Percentiles rank a stretch among this genome's conserved stretches.
Evolutionary conservation across 2,888 invertebrate genomes (phyloP).

Genomic region (Tipula unca): DNA sequence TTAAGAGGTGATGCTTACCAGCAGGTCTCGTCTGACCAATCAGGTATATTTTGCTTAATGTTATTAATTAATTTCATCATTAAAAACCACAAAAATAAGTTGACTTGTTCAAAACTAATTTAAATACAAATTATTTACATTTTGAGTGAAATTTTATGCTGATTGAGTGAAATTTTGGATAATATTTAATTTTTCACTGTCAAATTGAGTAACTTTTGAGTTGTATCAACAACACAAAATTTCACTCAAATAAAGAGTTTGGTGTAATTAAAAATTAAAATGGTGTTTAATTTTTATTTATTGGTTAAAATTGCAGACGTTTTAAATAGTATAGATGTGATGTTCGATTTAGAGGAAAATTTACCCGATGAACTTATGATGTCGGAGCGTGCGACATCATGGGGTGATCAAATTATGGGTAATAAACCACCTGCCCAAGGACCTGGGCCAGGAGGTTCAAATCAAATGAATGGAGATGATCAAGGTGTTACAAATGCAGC

Average conservation of each 20-base stretch:
- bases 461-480: constrained; percentile 64
- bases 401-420: constrained; percentile 59
- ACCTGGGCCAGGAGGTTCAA: constrained; percentile 63
- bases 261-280: background rate
- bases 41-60: constrained; percentile 53
- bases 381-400: constrained; percentile 57
- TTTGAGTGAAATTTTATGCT: constrained; percentile 24
- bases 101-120: background rate
- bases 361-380: constrained; percentile 87
- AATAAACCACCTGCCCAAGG: constrained; percentile 76
- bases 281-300: background rate
- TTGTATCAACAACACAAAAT: constrained; percentile 16
- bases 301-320: background rate
- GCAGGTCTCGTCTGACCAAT: constrained; percentile 71
- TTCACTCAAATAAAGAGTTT: background rate
- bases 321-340: constrained; percentile 65
- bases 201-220: constrained; percentile 15
- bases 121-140: background rate
- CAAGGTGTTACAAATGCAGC: constrained; percentile 27
- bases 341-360: constrained; percentile 85
- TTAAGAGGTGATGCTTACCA: constrained; percentile 68
- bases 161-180: constrained; percentile 1
- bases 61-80: background rate
- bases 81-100: background rate
- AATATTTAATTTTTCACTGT: background rate